Conservation (phyloP, 1,140 invertebrate species). For the Branchinecta lindahli region DNA sequence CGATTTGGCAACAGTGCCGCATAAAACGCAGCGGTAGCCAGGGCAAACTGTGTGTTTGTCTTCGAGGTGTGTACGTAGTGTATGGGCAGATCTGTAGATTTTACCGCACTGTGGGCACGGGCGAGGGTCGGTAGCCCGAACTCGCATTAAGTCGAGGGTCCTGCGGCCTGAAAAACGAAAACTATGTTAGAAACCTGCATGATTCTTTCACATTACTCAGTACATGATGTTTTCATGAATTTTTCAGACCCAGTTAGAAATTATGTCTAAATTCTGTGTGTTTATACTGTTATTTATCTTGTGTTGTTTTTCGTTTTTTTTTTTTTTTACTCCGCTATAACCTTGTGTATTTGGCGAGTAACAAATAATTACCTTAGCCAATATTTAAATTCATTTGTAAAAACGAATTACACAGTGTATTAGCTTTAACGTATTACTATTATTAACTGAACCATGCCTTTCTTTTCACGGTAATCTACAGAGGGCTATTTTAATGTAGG, state of each 20-base stretch:
- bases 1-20: constrained; percentile 78
- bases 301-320: too few relatives aligned
- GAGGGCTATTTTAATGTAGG: too few relatives aligned
- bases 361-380: too few relatives aligned
- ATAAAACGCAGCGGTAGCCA: constrained; percentile 74
- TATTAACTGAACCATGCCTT: too few relatives aligned
- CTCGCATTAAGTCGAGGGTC: constrained; percentile 62
- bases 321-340: too few relatives aligned
- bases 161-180: constrained; percentile 29
- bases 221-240: neutral
- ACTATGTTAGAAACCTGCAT: neutral
- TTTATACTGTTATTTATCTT: too few relatives aligned
- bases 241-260: too few relatives aligned
- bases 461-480: too few relatives aligned
- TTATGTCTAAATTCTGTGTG: too few relatives aligned
- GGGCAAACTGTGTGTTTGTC: constrained; percentile 84
- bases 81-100: constrained; percentile 78
- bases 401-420: neutral
- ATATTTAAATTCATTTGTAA: neutral
- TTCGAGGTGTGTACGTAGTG: constrained; percentile 70
- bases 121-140: constrained; percentile 71
- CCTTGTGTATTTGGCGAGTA: too few relatives aligned
- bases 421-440: too few relatives aligned
- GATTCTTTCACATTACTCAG: neutral
- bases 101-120: constrained; percentile 80